Evolutionary conservation across 2,888 invertebrate species (phyloP), one percentile per base, ranked within the genome.

Genomic region (Polietes domitor): DNA sequence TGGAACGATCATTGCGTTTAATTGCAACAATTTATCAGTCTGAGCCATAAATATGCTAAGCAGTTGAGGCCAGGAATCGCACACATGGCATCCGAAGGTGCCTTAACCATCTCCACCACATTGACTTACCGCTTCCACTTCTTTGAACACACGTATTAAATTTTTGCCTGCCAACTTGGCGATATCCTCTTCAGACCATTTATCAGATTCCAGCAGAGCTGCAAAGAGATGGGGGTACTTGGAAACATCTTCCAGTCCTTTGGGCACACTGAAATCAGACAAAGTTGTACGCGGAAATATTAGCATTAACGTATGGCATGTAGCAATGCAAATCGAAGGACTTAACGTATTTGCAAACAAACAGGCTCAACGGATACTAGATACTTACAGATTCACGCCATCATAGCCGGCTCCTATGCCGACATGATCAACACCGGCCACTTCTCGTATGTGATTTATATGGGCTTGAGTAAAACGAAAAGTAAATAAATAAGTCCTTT

Each of bases 351-450:
- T 32, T 32, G 32, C 58, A 43, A 41, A 21, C 32, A 55, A 15
- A 55, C 55, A 70, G 4, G 15, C 43, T 43, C 26, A 50, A 32
- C 41, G 19, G n/a, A n/a, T n/a, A n/a, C n/a, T 58, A 58, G 53
- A 71, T 91, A 96, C 97, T 96, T 93, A 97, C 97, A 95, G 95
- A 94, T 97, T 96, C 91, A 97, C 97, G 88, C 97, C 97, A 91
- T 97, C 97, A 92, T 96, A 97, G 87, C 97, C 97, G 73, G 97
- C 97, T 68, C 97, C 97, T 85, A 97, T 94, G 84, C 97, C 97
- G 75, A 97, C 96, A 92, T 96, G 95, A 93, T 97, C 96, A 87
- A 97, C 95, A 81, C 97, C 97, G 47, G 97, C 97, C 85, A 96
- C 94, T 89, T 96, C 95, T 86, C 96, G 94, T 90, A 97, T 96